Conservation (phyloP, 2,888 invertebrate genomes). For the Chloroclysta siterata region DNA sequence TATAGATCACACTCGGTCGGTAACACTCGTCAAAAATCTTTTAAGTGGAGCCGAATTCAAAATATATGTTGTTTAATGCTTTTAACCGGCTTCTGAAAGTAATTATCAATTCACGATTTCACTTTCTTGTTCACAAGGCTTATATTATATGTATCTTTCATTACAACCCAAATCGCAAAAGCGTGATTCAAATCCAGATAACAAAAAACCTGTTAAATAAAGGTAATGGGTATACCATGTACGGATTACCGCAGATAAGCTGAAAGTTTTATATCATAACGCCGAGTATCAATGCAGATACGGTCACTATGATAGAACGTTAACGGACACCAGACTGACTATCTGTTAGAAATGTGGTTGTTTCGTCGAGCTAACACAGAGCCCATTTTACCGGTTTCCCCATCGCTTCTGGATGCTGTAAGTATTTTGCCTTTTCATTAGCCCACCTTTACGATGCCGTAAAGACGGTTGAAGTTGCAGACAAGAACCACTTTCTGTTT, state of each 20-base stretch:
- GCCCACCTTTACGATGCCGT: neutral
- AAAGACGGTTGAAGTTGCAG: too few species aligned
- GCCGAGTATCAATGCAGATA: slow-evolving; percentile 28
- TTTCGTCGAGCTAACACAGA: slow-evolving; percentile 65
- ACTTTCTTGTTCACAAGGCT: too few species aligned
- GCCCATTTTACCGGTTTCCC: slow-evolving; percentile 54
- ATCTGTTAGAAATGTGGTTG: slow-evolving; percentile 60
- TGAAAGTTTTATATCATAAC: slow-evolving; percentile 31
- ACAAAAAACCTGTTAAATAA: slow-evolving; percentile 50
- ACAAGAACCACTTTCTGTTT: too few species aligned
- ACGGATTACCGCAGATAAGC: slow-evolving; percentile 55
- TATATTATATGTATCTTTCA: neutral
- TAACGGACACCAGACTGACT: slow-evolving; percentile 20
- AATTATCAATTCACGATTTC: too few species aligned
- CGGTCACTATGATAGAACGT: slow-evolving; percentile 38
- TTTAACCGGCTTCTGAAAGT: too few species aligned
- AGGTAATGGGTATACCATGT: slow-evolving; percentile 64
- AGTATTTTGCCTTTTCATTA: slow-evolving; percentile 36
- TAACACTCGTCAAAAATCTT: too few species aligned
- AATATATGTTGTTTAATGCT: too few species aligned
- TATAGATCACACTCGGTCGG: too few species aligned
- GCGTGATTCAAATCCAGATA: slow-evolving; percentile 37
- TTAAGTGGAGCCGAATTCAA: too few species aligned
- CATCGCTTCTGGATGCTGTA: slow-evolving; percentile 54
- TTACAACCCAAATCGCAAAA: neutral